phyloP scores from a whole-genome alignment of 1,140 invertebrate species.

The Drosophila novamexicana region DNA sequence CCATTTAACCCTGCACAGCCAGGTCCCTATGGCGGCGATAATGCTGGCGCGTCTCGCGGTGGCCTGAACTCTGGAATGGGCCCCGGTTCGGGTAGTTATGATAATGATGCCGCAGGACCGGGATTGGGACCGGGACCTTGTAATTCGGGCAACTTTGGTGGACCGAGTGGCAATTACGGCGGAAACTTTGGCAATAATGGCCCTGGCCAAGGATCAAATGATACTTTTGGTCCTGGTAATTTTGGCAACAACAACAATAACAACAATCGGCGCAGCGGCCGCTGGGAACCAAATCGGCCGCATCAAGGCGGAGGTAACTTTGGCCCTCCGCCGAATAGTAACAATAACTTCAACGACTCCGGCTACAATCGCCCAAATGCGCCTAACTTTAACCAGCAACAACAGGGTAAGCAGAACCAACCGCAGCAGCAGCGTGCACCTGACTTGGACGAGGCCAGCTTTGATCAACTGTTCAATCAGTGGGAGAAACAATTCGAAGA shows the following conservation, averaged over 20 bases:
- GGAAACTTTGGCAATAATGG: conserved; percentile 42
- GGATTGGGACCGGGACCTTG: neutral
- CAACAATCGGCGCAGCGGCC: conserved; percentile 33
- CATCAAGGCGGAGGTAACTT: conserved; percentile 25
- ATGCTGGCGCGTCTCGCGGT: neutral
- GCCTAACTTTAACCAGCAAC: conserved; percentile 33
- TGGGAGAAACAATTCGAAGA: conserved; percentile 94
- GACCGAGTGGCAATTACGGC: conserved; percentile 12
- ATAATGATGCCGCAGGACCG: neutral
- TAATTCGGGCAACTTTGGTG: conserved; percentile 30
- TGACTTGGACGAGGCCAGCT: conserved; percentile 89
- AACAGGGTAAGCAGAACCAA: conserved; percentile 26
- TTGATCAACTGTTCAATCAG: conserved; percentile 92
- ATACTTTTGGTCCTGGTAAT: conserved; percentile 27
- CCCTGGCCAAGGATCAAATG: conserved; percentile 3
- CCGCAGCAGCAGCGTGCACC: conserved; percentile 25
- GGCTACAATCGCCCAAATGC: conserved; percentile 49
- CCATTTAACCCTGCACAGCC: conserved; percentile 12
- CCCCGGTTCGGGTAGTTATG: neutral
- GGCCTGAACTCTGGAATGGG: neutral
- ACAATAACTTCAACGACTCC: conserved; percentile 22
- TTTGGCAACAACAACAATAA: conserved; percentile 20
- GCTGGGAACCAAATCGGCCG: conserved; percentile 31
- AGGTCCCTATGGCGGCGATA: neutral
- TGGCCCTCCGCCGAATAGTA: conserved; percentile 11